Evolutionary conservation across 2,113 vertebrate species (phyloP).

Genomic region (Hipposideros armiger): DNA sequence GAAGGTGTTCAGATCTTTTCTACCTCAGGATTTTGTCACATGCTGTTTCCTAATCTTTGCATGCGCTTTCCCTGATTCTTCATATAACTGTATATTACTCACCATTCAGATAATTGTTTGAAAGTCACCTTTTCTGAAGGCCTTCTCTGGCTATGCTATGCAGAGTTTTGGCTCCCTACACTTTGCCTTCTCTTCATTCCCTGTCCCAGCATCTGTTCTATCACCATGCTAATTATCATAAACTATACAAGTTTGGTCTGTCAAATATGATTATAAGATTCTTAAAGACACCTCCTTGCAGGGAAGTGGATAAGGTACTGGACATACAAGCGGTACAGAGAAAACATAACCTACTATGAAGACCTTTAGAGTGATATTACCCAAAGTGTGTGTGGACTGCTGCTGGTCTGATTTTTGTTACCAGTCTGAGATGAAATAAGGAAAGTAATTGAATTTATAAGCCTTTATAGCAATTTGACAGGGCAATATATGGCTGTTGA

Average conservation of each 20-base stretch:
- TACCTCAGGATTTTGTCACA: background rate
- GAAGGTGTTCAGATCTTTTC: slow-evolving; percentile 30
- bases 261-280: background rate
- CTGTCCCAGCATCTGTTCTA: background rate
- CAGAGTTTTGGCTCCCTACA: background rate
- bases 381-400: background rate
- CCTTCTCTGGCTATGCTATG: background rate
- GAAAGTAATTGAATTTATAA: slow-evolving; percentile 14
- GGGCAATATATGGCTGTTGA: slow-evolving; percentile 16
- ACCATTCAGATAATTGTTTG: slow-evolving; percentile 32
- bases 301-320: background rate
- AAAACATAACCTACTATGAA: background rate
- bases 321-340: background rate
- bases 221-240: background rate
- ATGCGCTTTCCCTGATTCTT: background rate
- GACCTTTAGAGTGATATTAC: background rate
- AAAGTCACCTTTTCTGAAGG: slow-evolving; percentile 17
- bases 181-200: background rate
- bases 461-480: slow-evolving; percentile 13
- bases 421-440: background rate
- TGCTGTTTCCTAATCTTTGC: background rate
- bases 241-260: background rate
- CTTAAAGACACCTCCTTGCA: slow-evolving; percentile 6
- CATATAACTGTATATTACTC: slow-evolving; percentile 6
- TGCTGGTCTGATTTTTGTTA: slow-evolving; percentile 24